Evolutionary conservation across 2,888 invertebrate genomes (phyloP).

Genomic region (Pterostichus madidus): DNA sequence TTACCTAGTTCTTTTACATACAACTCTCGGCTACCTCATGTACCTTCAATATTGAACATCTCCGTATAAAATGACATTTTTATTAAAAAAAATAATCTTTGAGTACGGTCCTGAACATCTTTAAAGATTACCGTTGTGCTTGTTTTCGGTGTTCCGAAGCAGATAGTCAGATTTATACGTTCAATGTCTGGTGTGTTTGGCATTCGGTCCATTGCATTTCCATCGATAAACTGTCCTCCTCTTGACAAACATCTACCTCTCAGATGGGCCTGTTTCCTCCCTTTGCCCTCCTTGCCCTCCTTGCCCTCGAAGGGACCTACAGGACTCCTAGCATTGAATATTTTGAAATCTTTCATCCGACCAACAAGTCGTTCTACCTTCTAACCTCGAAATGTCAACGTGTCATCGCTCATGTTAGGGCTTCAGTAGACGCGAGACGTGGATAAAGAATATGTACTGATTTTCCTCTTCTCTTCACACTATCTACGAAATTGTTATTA

Average conservation of each 20-base stretch:
- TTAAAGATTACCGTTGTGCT: constrained; percentile 61
- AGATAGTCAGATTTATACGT: constrained; percentile 64
- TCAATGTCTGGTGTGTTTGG: constrained; percentile 64
- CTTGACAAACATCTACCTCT: constrained; percentile 60
- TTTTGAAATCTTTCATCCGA: constrained; percentile 64
- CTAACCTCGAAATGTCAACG: constrained; percentile 62
- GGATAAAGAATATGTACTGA: constrained; percentile 6
- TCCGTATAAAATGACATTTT: not conserved
- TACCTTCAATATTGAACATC: too few species aligned
- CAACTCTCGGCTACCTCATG: too few species aligned
- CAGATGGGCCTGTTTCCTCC: constrained; percentile 39
- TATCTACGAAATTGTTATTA: constrained; percentile 2
- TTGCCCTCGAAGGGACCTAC: not conserved
- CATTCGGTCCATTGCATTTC: constrained; percentile 65
- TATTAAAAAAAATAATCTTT: constrained; percentile 16
- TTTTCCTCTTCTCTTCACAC: constrained; percentile 18
- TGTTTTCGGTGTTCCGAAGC: constrained; percentile 61
- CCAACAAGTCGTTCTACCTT: constrained; percentile 55
- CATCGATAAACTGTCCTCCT: constrained; percentile 64
- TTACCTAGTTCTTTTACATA: too few species aligned
- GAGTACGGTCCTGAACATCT: constrained; percentile 34
- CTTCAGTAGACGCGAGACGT: not conserved
- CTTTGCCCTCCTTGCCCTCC: not conserved
- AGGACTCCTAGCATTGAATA: constrained; percentile 55
- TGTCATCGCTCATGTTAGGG: constrained; percentile 53